phyloP scores from a whole-genome alignment of 2,888 invertebrate species.

The Troilus luridus region DNA sequence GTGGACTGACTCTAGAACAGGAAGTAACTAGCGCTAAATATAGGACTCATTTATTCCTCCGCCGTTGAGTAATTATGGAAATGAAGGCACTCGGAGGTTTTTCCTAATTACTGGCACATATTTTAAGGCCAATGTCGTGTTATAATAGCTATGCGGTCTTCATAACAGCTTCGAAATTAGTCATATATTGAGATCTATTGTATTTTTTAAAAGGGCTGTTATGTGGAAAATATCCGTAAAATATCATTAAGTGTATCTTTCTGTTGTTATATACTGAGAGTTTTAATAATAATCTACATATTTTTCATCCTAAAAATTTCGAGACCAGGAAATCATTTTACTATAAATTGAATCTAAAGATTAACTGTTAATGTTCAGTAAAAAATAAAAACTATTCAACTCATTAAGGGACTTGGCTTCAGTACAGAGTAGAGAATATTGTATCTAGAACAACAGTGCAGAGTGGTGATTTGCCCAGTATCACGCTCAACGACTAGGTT shows the following conservation, averaged over 20 bases:
- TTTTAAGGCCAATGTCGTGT: background rate
- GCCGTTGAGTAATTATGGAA: background rate
- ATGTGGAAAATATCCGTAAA: background rate
- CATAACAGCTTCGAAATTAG: background rate
- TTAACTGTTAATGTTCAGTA: too few species aligned
- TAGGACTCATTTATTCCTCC: constrained; percentile 13
- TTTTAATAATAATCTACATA: too few species aligned
- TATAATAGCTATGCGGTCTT: background rate
- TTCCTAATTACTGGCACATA: background rate
- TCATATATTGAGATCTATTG: background rate
- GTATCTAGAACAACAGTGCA: too few species aligned
- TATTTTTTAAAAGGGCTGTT: background rate
- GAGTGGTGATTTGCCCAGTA: too few species aligned
- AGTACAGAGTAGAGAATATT: too few species aligned
- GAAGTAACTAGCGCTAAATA: background rate
- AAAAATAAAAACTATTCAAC: too few species aligned
- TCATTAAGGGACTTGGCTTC: too few species aligned
- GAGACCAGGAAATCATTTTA: too few species aligned
- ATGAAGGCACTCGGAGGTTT: background rate
- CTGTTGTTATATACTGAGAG: too few species aligned
- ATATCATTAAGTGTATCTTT: background rate
- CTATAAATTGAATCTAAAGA: too few species aligned
- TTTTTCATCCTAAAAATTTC: too few species aligned
- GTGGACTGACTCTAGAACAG: background rate
- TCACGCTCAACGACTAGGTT: too few species aligned